These are phyloP conservation scores for Chelonoidis abingdonii DNA, from an alignment of 2,113 vertebrate species.

Conservation along the genomic window DNA sequence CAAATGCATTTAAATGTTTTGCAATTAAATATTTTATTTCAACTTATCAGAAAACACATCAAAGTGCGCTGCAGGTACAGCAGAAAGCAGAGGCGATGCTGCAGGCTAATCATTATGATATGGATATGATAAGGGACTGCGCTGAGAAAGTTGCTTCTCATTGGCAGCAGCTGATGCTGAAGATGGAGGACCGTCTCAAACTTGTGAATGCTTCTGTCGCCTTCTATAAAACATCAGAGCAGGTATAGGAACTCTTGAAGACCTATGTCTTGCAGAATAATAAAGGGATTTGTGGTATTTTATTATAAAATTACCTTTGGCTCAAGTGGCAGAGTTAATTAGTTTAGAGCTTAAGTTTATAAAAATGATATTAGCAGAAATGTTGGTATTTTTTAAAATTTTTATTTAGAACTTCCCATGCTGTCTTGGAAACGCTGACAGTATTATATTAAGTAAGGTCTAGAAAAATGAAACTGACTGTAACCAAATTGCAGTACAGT, in stretches of 20 bases:
- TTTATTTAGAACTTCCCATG: not conserved
- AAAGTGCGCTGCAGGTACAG: slow-evolving; percentile 99
- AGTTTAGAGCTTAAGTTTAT: not conserved
- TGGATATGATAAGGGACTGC: slow-evolving; percentile 98
- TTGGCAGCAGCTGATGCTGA: slow-evolving; percentile 99
- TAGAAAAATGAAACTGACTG: not conserved
- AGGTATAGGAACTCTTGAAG: slow-evolving; percentile 79
- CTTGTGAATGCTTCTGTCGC: slow-evolving; percentile 99
- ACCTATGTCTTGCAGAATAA: not conserved
- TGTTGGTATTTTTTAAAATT: not conserved
- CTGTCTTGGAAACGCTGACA: not conserved
- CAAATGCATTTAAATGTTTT: not conserved
- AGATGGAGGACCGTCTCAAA: slow-evolving; percentile 99
- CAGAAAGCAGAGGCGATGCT: slow-evolving; percentile 97
- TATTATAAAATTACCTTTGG: not conserved
- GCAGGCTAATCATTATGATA: slow-evolving; percentile 97
- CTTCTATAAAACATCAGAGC: slow-evolving; percentile 99
- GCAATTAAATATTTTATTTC: slow-evolving; percentile 1
- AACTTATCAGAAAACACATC: slow-evolving; percentile 92
- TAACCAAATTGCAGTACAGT: not conserved
- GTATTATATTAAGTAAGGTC: not conserved
- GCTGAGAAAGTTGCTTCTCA: slow-evolving; percentile 98
- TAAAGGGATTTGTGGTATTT: not conserved
- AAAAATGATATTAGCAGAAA: not conserved
- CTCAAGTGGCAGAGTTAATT: not conserved